Evolutionary conservation across 2,113 vertebrate genomes (phyloP).

Genomic region (Dipodomys merriami): DNA sequence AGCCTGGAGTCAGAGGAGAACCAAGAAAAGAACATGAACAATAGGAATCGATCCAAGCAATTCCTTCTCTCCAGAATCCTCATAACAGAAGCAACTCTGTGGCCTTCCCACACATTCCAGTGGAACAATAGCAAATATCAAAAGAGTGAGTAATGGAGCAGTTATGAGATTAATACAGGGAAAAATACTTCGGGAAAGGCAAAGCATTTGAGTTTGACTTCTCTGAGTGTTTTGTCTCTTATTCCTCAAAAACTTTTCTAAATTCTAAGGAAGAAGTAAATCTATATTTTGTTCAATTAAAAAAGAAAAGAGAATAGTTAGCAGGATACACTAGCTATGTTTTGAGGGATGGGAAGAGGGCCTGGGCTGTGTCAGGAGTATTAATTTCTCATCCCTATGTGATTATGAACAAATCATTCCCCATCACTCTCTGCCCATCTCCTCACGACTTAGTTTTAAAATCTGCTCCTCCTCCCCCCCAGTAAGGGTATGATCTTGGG

Average conservation of each 20-base stretch:
- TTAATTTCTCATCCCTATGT: background rate
- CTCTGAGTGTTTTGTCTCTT: background rate
- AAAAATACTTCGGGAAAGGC: background rate
- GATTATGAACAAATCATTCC: background rate
- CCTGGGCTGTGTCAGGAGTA: background rate
- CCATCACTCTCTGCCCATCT: background rate
- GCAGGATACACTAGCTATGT: background rate
- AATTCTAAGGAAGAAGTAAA: slow-evolving; percentile 18
- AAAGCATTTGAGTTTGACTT: background rate
- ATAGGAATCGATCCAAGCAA: background rate
- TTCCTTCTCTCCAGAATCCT: background rate
- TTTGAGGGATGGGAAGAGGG: background rate
- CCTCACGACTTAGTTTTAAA: background rate
- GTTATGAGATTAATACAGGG: slow-evolving; percentile 6
- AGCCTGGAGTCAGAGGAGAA: background rate
- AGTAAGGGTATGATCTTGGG: background rate
- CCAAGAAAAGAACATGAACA: background rate
- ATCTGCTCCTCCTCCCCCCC: background rate
- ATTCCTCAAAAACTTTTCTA: slow-evolving; percentile 4
- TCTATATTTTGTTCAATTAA: background rate
- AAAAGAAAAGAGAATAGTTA: background rate
- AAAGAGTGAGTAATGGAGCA: background rate
- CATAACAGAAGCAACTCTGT: background rate
- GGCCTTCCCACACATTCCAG: background rate
- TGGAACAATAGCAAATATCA: background rate